These are phyloP conservation scores for Vanessa tameamea DNA, from an alignment of 1,140 invertebrate species.

Conservation along the genomic window DNA sequence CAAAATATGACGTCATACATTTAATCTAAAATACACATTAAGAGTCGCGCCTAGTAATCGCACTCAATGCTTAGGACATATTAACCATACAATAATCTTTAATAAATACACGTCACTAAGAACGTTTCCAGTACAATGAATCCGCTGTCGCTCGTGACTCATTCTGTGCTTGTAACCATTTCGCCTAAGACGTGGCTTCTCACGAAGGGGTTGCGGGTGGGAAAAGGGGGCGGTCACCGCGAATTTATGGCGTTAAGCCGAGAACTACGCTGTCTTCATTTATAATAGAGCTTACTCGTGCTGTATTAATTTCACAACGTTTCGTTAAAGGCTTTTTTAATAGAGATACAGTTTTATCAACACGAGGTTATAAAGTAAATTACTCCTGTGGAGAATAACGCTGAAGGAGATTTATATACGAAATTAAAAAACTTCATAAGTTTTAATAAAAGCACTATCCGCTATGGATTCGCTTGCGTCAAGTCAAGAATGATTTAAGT, in stretches of 20 bases:
- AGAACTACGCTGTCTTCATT: constrained; percentile 32
- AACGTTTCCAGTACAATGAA: not conserved
- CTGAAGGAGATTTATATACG: too few relatives aligned
- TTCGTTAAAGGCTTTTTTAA: not conserved
- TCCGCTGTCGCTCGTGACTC: constrained; percentile 14
- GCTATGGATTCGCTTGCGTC: too few relatives aligned
- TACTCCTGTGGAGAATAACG: not conserved
- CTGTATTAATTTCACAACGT: constrained; percentile 18
- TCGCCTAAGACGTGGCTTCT: constrained; percentile 24
- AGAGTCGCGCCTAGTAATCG: too few relatives aligned
- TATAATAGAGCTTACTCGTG: constrained; percentile 25
- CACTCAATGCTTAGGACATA: too few relatives aligned
- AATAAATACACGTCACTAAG: too few relatives aligned
- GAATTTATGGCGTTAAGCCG: constrained; percentile 35
- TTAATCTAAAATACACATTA: too few relatives aligned
- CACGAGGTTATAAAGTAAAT: not conserved
- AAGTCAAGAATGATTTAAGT: too few relatives aligned
- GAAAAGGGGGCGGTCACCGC: constrained; percentile 22
- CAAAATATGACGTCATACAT: too few relatives aligned
- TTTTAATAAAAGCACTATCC: too few relatives aligned
- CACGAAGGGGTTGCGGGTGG: not conserved
- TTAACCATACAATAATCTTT: too few relatives aligned
- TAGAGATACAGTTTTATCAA: constrained; percentile 3
- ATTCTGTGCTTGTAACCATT: constrained; percentile 15
- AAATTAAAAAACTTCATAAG: too few relatives aligned